Base-by-base conservation (phyloP, 2,797 vertebrate species). In the Sparus aurata region DNA sequence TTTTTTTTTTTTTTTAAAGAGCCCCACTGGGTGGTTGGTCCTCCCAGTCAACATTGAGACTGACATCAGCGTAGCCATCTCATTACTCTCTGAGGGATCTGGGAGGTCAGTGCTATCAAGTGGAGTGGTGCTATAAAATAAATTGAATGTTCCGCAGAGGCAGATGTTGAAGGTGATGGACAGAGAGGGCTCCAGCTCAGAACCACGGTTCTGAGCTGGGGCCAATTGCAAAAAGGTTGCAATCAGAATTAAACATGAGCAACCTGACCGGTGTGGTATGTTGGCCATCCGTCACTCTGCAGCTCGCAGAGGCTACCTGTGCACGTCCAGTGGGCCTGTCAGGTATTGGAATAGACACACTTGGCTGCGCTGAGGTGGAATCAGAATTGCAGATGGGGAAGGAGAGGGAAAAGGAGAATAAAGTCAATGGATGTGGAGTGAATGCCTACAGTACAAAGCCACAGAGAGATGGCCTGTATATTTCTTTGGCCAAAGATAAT, bases 201-300 rank as follows among this genome's bases (percentile, higher is more conserved):
- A 91, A 83, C 82, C 82, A 63, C 57, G 59, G 69, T n/a, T n/a
- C n/a, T n/a, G n/a, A n/a, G n/a, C n/a, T n/a, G n/a, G n/a, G n/a
- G n/a, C n/a, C n/a, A n/a, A n/a, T n/a, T n/a, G n/a, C n/a, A n/a
- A 82, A 83, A 91, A 83, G 87, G 86, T 80, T 89, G 90, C 78
- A 80, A 76, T 87, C 75, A 83, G 94, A 95, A 96, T 95, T 94
- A 95, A 94, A 95, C 94, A 96, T 95, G 93, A 95, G 93, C 79
- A 80, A 79, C 83, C 85, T 22, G 85, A 92, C 84, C 85, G 45
- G 79, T 77, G 81, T 67, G 85, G 83, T 87, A 84, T 85, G 85
- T 64, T 85, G 89, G 84, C 90, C 82, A 79, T 92, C 92, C 80
- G 82, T 94, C 92, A 93, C 87, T 89, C 74, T 82, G 83, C 83